Percentiles rank a stretch among this genome's conserved stretches.
Conservation (phyloP, 2,888 invertebrate species). For the Drosophila mayaguana region DNA sequence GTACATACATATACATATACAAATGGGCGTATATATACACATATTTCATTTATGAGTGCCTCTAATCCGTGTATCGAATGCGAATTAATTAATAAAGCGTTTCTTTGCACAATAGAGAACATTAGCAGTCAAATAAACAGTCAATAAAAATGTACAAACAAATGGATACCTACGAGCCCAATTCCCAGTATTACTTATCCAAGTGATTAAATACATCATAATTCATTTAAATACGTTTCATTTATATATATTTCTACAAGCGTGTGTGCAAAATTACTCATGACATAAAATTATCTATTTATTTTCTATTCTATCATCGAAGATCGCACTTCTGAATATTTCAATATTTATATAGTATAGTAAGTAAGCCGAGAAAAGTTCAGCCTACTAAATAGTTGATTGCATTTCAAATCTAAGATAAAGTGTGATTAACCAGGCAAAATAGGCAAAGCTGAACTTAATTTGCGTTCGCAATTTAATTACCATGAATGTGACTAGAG, state of each 20-base stretch:
- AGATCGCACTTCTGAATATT: not conserved
- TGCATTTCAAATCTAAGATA: not conserved
- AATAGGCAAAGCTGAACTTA: not conserved
- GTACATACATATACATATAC: not conserved
- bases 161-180: not conserved
- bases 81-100: constrained; percentile 36
- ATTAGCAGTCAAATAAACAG: constrained; percentile 6
- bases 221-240: not conserved
- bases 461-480: constrained; percentile 27
- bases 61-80: constrained; percentile 40
- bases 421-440: not conserved
- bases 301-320: constrained; percentile 3
- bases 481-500: constrained; percentile 51
- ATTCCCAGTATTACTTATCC: not conserved
- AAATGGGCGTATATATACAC: constrained; percentile 3
- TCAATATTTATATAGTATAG: not conserved
- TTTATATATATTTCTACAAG: not conserved
- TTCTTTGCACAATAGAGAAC: constrained; percentile 18
- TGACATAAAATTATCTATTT: not conserved
- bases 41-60: constrained; percentile 27
- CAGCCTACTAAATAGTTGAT: not conserved
- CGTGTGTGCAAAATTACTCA: not conserved
- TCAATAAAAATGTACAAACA: constrained; percentile 5
- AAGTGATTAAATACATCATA: constrained; percentile 16
- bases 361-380: not conserved